These are phyloP conservation scores for Merops nubicus DNA, from an alignment of 2,113 vertebrate species.

Conservation along the genomic window DNA sequence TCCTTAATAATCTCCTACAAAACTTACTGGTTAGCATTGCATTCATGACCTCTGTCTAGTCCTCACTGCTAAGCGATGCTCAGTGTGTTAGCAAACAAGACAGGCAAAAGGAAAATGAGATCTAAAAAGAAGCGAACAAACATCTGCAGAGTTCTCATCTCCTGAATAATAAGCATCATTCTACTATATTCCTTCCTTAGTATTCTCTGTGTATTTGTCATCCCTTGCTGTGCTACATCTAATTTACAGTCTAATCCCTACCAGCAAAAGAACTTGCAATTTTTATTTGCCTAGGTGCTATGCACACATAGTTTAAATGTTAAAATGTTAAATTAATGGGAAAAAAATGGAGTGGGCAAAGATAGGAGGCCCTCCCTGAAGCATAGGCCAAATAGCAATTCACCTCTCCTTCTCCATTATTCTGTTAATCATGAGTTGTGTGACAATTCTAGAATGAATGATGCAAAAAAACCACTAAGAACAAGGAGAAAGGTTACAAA, in stretches of 20 bases:
- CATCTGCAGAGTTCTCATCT: conserved; percentile 45
- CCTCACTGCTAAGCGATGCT: background rate
- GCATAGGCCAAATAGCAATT: background rate
- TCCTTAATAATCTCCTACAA: background rate
- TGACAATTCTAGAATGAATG: background rate
- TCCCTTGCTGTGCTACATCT: conserved; percentile 1
- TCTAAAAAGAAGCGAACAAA: background rate
- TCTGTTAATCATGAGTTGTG: background rate
- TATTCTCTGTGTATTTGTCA: conserved; percentile 28
- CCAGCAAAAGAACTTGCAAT: background rate
- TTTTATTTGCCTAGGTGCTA: conserved; percentile 1
- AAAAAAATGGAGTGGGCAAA: background rate
- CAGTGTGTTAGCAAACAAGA: background rate
- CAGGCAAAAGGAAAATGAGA: background rate
- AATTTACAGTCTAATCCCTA: conserved; percentile 12
- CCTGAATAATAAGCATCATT: conserved; percentile 44
- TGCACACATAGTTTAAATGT: background rate
- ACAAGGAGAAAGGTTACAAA: background rate
- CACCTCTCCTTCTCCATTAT: background rate
- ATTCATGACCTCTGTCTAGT: background rate
- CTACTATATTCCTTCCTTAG: conserved; percentile 12
- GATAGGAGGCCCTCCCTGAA: background rate
- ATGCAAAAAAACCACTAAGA: background rate
- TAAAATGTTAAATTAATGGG: background rate
- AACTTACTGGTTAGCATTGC: background rate